Base-by-base conservation (phyloP, 2,113 vertebrate genomes). In the Tragelaphus buxtoni region DNA sequence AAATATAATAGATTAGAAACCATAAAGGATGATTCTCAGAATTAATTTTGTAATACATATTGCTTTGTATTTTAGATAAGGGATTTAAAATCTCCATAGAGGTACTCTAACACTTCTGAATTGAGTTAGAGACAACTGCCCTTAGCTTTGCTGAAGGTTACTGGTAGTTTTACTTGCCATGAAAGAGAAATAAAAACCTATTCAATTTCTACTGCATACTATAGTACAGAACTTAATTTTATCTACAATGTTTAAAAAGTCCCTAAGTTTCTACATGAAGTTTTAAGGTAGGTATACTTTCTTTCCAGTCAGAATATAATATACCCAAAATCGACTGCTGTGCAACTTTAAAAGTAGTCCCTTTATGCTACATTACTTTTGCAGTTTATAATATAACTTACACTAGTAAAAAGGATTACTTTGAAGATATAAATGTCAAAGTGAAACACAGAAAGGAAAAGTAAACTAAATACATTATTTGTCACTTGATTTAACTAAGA, bases 11-110 rank as follows among this genome's bases (percentile, higher is more conserved):
- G 77, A 95, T 97, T 95, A 97, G 93, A 97, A 96, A 95, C 72
- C 91, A 97, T 88, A 97, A 97, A 97, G 28, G 79, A 97, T 95
- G 86, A 49, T 90, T 97, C 95, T 93, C 88, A 92, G 93, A 97
- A 94, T 94, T 94, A 98, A 97, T 96, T 96, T 87, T 93, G 81
- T 87, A 96, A 97, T 96, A 97, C 96, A 97, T 97, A 96, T 92
- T 91, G 85, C 69, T 98, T 97, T 97, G 47, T 91, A 95, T 96
- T 85, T 80, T 49, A 96, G 84, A 95, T 92, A 97, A 97, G 80
- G 63, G 58, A 97, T 97, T 97, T 90, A 87, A 96, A 92, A 88
- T 85, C 89, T 94, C 91, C 53, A 49, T 20, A 77, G 88, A 74
- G 55, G 58, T 58, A 76, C 42, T 65, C 94, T 97, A 89, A 95